Base-by-base conservation (phyloP, 2,888 invertebrate genomes). In the Zygogramma bicolorata region DNA sequence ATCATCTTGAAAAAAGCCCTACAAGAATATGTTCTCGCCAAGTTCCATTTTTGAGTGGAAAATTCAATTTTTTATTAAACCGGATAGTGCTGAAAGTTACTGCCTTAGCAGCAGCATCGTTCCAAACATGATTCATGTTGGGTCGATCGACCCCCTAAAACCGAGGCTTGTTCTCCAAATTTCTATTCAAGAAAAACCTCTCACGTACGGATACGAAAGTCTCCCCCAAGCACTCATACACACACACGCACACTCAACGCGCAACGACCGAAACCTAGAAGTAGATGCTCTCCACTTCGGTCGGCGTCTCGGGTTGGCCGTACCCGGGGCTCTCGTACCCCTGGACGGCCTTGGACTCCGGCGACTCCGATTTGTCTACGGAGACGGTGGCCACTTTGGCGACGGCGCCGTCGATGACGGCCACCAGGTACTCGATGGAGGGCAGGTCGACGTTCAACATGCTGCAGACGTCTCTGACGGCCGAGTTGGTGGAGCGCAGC, bases 371-470 rank as follows among this genome's bases (percentile, higher is more conserved):
- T n/a, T n/a, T 76, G 34, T 77, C 76, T 65, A 75, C 77, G 58
- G 81, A 71, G 65, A 77, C 80, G n/a, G 85, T 82, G 7, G 83
- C 81, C 13, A 84, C 85, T 57, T 90, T 86, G 15, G 90, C 90
- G 10, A 91, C 88, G 13, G 90, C 89, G n/a, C 88, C 87, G 82
- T 92, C 91, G 63, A 91, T 90, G 79, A 91, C 89, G 31, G 88
- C 85, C 4, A 91, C 90, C 46, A 91, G 87, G 68, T 88, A 83
- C 82, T 91, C 90, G 20, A 91, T 89, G 10, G 88, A 88, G 15
- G 88, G 87, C 0, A 88, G 86, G 42, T 89, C 88, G 15, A 89
- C 87, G 65, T 88, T 85, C 40, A 90, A 89, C 80, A 91, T 80
- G n/a, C 75, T 80, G 75, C 88, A 88, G 58, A 87, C 84, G 71